phyloP scores from a whole-genome alignment of 2,888 invertebrate genomes.

The Sphaeridia pumilis region DNA sequence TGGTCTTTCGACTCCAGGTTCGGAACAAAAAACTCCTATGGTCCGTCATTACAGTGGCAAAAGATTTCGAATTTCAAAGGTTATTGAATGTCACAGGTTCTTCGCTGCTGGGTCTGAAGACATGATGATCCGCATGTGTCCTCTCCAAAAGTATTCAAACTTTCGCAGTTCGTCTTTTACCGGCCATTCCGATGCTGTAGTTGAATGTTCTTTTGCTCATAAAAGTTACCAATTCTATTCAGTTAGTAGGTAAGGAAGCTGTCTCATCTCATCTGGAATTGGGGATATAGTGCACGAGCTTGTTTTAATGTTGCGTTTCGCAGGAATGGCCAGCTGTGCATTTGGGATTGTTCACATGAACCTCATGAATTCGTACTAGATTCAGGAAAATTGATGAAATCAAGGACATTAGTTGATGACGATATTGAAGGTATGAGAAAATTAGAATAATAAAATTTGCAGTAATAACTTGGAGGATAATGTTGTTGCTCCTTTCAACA shows the following conservation, averaged over 20 bases:
- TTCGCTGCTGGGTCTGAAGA: constrained; percentile 86
- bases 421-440: constrained; percentile 17
- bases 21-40: no score
- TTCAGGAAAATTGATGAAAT: constrained; percentile 26
- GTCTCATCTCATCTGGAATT: no score
- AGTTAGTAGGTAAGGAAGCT: constrained; percentile 46
- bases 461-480: no score
- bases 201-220: constrained; percentile 77
- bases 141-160: constrained; percentile 60
- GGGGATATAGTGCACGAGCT: no score
- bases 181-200: constrained; percentile 72
- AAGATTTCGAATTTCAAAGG: no score
- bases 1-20: constrained; percentile 86
- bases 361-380: constrained; percentile 52
- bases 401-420: constrained; percentile 26
- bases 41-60: no score
- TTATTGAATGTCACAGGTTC: constrained; percentile 42
- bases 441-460: constrained; percentile 10
- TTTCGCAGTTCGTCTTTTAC: constrained; percentile 64
- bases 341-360: constrained; percentile 75
- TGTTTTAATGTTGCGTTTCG: no score
- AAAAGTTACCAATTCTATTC: constrained; percentile 73
- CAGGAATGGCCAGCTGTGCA: constrained; percentile 67
- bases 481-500: no score
- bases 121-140: constrained; percentile 68